Evolutionary conservation across 1,140 invertebrate species (phyloP), one percentile per base, ranked within the genome.

Genomic region (Ips nitidus): DNA sequence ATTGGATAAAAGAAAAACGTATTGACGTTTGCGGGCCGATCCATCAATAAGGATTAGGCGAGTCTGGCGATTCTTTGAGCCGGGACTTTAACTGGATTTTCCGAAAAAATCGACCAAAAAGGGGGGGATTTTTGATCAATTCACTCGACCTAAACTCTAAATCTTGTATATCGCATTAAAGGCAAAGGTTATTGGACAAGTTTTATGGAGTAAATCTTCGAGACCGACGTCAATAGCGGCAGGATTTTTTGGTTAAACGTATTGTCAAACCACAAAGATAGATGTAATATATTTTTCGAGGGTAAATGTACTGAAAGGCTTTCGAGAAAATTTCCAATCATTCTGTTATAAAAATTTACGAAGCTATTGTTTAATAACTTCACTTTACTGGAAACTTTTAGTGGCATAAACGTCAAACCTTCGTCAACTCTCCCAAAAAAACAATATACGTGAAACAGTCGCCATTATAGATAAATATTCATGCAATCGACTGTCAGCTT

Each of bases 31-130:
- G 45, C 45, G 45, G 45, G 6, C 22, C 65, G 56, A 67, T 67
- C 65, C 65, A 67, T 67, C 65, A 67, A 67, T 67, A 59, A 59
- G 65, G 65, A 67, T 67, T 67, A 67, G 53, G 65, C 53, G 42
- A 57, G 36, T 22, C 65, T 47, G 65, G 59, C 53, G 43, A 67
- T 67, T 67, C 65, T 67, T 67, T 58, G 65, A 53, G 52, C 47
- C 52, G 41, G 65, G 65, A 67, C 42, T 67, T 67, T 67, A 57
- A 67, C 53, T 59, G 65, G 56, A 67, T 67, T 67, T 57, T 58
- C 52, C 62, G 50, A 43, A 65, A 55, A 65, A 65, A 53, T 65
- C 62, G 62, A 2, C 52, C 50, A 42, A 65, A 62, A 62, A 52
- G 41, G 41, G 60, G 47, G 39, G 62, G 62, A 65, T 65, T 65